Conservation (phyloP, 2,113 vertebrate species). For the Hippocampus barbouri region DNA sequence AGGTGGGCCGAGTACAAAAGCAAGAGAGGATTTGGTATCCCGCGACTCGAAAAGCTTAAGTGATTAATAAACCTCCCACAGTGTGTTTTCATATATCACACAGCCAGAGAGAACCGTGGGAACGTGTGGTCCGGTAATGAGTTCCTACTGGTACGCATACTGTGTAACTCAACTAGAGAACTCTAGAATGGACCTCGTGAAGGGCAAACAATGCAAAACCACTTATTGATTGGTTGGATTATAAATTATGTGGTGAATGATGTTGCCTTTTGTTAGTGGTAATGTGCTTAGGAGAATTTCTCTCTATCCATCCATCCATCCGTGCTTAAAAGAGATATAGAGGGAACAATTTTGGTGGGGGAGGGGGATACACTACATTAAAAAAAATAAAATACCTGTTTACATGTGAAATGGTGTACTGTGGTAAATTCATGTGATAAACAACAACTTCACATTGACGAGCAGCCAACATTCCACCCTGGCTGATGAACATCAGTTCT, state of each 20-base stretch:
- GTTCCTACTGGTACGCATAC: slow-evolving; percentile 12
- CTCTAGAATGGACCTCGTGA: not conserved
- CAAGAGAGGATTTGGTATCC: slow-evolving; percentile 55
- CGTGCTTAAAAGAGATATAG: no score
- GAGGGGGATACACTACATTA: not conserved
- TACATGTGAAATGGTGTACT: not conserved
- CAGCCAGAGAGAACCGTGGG: slow-evolving; percentile 60
- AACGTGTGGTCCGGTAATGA: slow-evolving; percentile 42
- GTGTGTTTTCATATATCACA: slow-evolving; percentile 52
- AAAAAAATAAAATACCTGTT: not conserved
- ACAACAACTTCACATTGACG: not conserved
- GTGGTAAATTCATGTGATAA: not conserved
- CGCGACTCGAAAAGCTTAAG: slow-evolving; percentile 44
- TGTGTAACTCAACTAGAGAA: not conserved
- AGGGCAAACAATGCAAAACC: not conserved
- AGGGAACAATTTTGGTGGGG: no score
- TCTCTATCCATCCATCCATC: no score
- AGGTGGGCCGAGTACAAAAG: slow-evolving; percentile 56
- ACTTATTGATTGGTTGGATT: not conserved
- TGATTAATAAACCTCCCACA: slow-evolving; percentile 70
- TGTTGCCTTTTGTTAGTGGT: not conserved
- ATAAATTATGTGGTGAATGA: not conserved
- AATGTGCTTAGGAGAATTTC: not conserved
- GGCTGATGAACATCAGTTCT: not conserved
- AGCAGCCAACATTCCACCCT: not conserved